These are phyloP conservation scores for Byasa hedistus DNA, from an alignment of 2,888 invertebrate genomes.

Conservation along the genomic window DNA sequence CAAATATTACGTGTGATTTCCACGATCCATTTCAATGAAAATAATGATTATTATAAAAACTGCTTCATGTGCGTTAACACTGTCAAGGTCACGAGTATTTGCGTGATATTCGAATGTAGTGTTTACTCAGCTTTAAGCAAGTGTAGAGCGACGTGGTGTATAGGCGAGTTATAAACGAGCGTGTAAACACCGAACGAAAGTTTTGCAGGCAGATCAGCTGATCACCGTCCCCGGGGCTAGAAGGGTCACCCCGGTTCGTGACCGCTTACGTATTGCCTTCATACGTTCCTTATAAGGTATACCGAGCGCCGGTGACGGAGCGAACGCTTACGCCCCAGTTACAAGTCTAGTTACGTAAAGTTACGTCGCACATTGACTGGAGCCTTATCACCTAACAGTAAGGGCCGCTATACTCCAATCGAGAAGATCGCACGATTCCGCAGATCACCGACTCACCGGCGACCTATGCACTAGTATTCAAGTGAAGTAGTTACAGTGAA, in stretches of 20 bases:
- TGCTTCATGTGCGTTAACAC: neutral
- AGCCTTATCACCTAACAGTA: neutral
- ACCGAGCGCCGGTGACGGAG: slow-evolving; percentile 15
- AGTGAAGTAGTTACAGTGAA: too few relatives aligned
- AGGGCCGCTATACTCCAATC: neutral
- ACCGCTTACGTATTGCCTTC: slow-evolving; percentile 28
- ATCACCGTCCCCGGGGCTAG: slow-evolving; percentile 15
- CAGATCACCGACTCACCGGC: slow-evolving; percentile 8
- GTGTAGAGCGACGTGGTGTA: neutral
- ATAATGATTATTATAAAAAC: too few relatives aligned
- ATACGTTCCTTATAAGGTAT: slow-evolving; percentile 27
- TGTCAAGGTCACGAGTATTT: slow-evolving; percentile 9
- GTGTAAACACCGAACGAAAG: neutral
- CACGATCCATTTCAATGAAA: too few relatives aligned
- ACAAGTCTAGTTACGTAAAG: slow-evolving; percentile 12
- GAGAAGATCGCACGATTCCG: slow-evolving; percentile 9
- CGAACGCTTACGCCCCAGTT: slow-evolving; percentile 17
- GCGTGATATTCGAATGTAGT: neutral
- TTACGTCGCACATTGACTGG: slow-evolving; percentile 4
- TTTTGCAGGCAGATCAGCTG: slow-evolving; percentile 17
- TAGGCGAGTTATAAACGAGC: neutral
- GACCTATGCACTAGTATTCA: slow-evolving; percentile 12
- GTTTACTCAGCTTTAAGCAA: slow-evolving; percentile 1
- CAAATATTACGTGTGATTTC: too few relatives aligned
- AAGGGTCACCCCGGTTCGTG: slow-evolving; percentile 18